These are phyloP conservation scores for Babyrousa celebensis DNA, from an alignment of 2,797 vertebrate genomes.

Conservation along the genomic window DNA sequence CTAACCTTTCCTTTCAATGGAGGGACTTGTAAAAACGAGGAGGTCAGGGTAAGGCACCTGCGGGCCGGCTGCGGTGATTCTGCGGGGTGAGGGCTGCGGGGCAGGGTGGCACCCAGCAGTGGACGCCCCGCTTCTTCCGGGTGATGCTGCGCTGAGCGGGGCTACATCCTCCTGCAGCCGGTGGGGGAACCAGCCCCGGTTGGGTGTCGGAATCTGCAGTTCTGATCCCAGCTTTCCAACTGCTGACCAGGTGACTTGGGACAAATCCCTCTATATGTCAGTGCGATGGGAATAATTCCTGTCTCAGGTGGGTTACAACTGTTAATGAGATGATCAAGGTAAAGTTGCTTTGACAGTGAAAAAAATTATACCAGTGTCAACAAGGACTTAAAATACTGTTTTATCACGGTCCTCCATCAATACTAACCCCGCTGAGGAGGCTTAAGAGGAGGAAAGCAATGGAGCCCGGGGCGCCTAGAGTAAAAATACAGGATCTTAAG, in stretches of 20 bases:
- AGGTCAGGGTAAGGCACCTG: rapidly evolving
- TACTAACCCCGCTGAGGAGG: rapidly evolving
- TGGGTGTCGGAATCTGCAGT: too few relatives aligned
- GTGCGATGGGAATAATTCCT: rapidly evolving
- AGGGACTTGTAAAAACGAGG: not conserved
- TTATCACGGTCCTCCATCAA: not conserved
- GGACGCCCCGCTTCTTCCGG: rapidly evolving
- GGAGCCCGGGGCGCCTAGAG: rapidly evolving
- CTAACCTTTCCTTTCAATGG: not conserved
- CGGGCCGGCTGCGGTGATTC: rapidly evolving
- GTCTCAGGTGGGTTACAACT: rapidly evolving
- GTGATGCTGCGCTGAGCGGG: rapidly evolving
- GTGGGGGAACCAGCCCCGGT: rapidly evolving
- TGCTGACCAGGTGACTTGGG: rapidly evolving
- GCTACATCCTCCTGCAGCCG: rapidly evolving
- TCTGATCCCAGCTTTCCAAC: rapidly evolving
- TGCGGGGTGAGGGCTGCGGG: rapidly evolving
- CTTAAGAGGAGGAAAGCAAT: not conserved
- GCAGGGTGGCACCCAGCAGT: rapidly evolving
- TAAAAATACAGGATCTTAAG: rapidly evolving
- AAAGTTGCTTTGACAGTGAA: not conserved
- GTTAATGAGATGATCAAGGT: rapidly evolving
- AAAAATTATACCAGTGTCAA: not conserved
- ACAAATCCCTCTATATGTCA: rapidly evolving
- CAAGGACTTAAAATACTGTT: rapidly evolving